These are phyloP conservation scores for Meriones psammophilus DNA, from an alignment of 2,797 vertebrate species.

Conservation along the genomic window DNA sequence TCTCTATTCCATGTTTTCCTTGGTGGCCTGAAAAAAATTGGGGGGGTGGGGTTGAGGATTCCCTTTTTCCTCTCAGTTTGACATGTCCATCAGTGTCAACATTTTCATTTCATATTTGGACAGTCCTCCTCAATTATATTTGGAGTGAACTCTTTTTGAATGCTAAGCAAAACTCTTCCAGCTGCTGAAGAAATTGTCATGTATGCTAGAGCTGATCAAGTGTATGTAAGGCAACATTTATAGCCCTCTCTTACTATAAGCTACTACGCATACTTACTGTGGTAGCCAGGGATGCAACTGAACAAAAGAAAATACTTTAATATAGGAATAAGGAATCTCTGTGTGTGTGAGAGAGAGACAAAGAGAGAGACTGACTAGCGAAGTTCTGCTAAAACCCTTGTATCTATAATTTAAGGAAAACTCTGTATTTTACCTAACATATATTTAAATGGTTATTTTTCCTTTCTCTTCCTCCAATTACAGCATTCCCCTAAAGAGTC, in stretches of 20 bases:
- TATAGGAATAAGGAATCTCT: not conserved
- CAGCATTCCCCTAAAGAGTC: not conserved
- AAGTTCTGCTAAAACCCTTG: not conserved
- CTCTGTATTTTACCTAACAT: not conserved
- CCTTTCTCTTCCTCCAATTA: not conserved
- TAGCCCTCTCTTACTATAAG: not conserved
- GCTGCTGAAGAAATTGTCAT: not conserved
- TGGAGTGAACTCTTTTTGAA: not conserved
- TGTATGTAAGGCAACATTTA: not conserved
- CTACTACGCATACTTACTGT: accelerated
- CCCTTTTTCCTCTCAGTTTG: not conserved
- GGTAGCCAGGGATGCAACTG: not conserved
- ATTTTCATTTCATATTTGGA: too few species aligned
- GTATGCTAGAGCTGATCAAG: not conserved
- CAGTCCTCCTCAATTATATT: not conserved
- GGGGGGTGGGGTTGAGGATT: not conserved
- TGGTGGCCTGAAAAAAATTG: too few species aligned
- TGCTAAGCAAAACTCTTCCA: not conserved
- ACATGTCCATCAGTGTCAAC: too few species aligned
- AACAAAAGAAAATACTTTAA: not conserved
- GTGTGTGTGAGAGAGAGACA: not conserved
- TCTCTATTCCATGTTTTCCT: not conserved
- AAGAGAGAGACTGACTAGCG: too few species aligned
- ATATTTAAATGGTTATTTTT: not conserved
- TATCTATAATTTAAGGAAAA: not conserved